Base-by-base conservation (phyloP, 2,888 invertebrate species). In the Oxyscelio sp. region DNA sequence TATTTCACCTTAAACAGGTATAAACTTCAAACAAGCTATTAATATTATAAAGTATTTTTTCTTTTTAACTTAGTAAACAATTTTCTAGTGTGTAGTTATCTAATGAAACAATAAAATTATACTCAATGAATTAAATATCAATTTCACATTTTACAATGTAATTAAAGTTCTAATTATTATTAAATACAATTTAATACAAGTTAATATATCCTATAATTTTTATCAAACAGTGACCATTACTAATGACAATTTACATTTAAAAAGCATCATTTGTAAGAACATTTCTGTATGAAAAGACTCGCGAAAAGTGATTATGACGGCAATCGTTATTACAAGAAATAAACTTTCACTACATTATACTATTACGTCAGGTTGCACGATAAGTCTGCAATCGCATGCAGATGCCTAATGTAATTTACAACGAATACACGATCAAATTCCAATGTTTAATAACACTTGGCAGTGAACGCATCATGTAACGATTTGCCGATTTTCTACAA, bases 401-500 rank as follows among this genome's bases (percentile, higher is more conserved):
- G 34, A 34, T 56, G 22, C 34, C 22, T 58, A 40, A 34, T 34
- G 9, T 22, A 40, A 58, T 56, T 34, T 13, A 34, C 56, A 56
- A 34, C 15, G 34, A 34, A 56, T 58, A 13, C 34, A 38, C 19
- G 56, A 58, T 22, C n/a, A 22, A 61, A 43, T 43, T 43, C 22
- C 21, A 61, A 43, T 61, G 43, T 43, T 61, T 17, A 22, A 43
- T 43, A 43, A 61, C 59, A 61, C 43, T 61, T 22, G 59, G 59
- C 59, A 61, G 59, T 61, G 59, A 61, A 61, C 43, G 43, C 59
- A 43, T 61, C 59, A 43, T 24, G 21, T 61, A 61, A 61, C 43
- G 34, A 61, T 61, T 61, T 61, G 15, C 5, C 43, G 59, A 61
- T 61, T n/a, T 21, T 8, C 43, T 61, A 61, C 40, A 61, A 61